A percentile compares a stretch with the other conserved stretches of the same genome.
Conservation (phyloP, 2,113 vertebrate genomes). For the Ailurus styani region DNA sequence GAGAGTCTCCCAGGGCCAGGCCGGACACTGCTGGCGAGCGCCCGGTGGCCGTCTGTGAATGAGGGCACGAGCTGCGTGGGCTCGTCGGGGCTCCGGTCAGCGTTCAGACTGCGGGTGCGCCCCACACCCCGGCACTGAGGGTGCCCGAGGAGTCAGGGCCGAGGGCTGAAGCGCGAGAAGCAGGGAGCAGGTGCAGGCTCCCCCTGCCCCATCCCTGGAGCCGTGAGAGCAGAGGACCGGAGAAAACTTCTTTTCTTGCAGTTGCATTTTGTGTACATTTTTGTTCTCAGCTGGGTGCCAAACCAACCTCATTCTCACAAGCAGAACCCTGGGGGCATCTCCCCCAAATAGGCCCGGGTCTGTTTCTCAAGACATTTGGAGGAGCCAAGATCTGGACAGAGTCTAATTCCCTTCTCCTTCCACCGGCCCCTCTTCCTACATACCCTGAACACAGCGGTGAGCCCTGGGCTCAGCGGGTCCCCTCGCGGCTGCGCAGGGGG, state of each 20-base stretch:
- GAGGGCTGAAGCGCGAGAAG: not conserved
- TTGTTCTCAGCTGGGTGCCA: not conserved
- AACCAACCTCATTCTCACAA: not conserved
- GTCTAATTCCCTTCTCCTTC: not conserved
- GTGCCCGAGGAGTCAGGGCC: not conserved
- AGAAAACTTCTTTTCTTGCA: not conserved
- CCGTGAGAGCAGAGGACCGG: not conserved
- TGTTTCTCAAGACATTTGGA: not conserved
- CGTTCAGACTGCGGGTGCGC: not conserved
- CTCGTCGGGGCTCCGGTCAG: not conserved
- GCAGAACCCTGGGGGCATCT: not conserved
- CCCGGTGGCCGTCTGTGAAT: not conserved
- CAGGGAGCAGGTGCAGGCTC: not conserved
- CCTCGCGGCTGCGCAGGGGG: not conserved
- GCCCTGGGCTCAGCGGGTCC: not conserved
- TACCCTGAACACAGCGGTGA: too few relatives aligned
- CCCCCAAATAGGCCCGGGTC: not conserved
- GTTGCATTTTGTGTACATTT: not conserved
- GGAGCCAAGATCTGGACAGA: not conserved
- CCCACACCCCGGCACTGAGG: not conserved
- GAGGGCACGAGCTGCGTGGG: too few relatives aligned
- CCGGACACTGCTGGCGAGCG: not conserved
- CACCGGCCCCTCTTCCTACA: not conserved
- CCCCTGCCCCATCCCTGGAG: not conserved
- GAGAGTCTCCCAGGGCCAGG: not conserved